Conservation (phyloP, 2,888 invertebrate species). For the Diarsia brunnea region DNA sequence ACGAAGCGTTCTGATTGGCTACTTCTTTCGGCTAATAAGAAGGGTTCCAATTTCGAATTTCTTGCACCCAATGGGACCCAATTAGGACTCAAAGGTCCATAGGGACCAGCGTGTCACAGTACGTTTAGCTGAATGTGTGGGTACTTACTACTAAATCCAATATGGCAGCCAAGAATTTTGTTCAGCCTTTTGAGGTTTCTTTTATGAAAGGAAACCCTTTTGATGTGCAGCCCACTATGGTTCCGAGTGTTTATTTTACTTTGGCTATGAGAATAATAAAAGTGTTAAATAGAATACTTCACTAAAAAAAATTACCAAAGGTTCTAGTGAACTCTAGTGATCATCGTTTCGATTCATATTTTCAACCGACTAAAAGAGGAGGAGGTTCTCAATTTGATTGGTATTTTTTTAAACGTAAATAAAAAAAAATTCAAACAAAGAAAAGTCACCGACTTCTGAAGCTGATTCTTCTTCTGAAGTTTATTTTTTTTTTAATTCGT, state of each 20-base stretch:
- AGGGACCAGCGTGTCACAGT: slow-evolving; percentile 19
- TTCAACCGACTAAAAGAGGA: background rate
- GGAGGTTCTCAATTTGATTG: too few relatives aligned
- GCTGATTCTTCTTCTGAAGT: too few relatives aligned
- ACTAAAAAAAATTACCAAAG: background rate
- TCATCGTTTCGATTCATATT: background rate
- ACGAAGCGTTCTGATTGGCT: slow-evolving; percentile 22
- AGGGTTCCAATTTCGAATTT: slow-evolving; percentile 26
- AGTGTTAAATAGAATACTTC: background rate
- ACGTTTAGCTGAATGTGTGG: background rate
- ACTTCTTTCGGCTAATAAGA: slow-evolving; percentile 20
- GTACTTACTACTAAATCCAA: background rate
- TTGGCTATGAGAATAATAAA: background rate
- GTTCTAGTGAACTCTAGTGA: too few relatives aligned
- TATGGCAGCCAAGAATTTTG: background rate
- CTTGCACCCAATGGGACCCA: slow-evolving; percentile 28
- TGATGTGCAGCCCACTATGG: background rate
- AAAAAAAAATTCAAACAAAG: too few relatives aligned
- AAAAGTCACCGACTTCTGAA: too few relatives aligned
- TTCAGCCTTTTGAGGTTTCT: background rate
- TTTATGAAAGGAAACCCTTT: background rate
- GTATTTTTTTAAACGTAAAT: too few relatives aligned
- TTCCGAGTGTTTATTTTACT: background rate
- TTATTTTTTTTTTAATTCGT: too few relatives aligned
- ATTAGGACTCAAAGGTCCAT: slow-evolving; percentile 26